Evolutionary conservation across 2,113 vertebrate genomes (phyloP).

Genomic region (Channa maculata): DNA sequence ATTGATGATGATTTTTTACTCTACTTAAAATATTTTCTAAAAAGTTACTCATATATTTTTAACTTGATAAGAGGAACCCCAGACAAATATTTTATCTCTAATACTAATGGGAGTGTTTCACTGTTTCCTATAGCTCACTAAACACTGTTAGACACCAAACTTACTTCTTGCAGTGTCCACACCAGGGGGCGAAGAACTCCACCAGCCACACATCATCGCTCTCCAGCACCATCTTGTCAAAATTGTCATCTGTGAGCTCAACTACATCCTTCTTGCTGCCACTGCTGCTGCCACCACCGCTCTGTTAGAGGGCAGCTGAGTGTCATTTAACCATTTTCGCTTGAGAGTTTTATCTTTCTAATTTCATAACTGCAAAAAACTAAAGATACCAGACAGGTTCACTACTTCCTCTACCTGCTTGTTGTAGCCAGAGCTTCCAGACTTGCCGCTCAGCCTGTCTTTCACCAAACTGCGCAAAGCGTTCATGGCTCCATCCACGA

Average conservation of each 20-base stretch:
- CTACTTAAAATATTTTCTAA: too few relatives aligned
- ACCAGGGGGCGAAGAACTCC: constrained; percentile 98
- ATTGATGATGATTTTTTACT: too few relatives aligned
- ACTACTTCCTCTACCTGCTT: constrained; percentile 82
- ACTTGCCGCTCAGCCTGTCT: constrained; percentile 88
- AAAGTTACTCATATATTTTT: too few relatives aligned
- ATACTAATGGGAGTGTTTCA: neutral
- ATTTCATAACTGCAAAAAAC: neutral
- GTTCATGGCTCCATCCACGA: constrained; percentile 90
- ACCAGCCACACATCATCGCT: constrained; percentile 93
- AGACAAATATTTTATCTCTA: neutral
- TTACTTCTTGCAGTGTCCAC: constrained; percentile 99
- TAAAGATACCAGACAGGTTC: rapidly evolving
- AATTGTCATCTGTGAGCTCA: constrained; percentile 94
- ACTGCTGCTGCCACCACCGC: constrained; percentile 73
- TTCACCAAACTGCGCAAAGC: constrained; percentile 89
- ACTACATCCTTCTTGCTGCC: constrained; percentile 90
- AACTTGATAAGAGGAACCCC: too few relatives aligned
- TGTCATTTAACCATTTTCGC: neutral
- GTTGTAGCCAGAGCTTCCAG: constrained; percentile 87
- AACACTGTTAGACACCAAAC: constrained; percentile 37
- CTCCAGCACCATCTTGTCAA: constrained; percentile 89
- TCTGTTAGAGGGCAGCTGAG: constrained; percentile 65
- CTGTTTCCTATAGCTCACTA: neutral
- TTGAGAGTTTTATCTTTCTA: neutral